These are phyloP conservation scores for Priocnemis perturbator DNA, from an alignment of 2,888 invertebrate species.

Conservation along the genomic window DNA sequence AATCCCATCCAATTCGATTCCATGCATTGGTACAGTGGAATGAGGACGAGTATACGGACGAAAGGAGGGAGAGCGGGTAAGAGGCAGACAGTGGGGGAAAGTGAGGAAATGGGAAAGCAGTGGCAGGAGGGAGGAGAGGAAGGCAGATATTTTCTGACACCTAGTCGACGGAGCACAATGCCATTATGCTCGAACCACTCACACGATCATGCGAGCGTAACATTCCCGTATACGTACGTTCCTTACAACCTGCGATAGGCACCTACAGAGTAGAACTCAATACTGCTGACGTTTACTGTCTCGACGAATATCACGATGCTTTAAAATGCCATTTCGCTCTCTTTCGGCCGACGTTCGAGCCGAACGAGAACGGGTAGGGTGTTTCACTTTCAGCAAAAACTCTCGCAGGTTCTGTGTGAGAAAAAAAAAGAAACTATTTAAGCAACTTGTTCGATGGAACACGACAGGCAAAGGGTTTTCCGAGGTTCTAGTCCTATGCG, in stretches of 20 bases:
- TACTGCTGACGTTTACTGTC: slow-evolving; percentile 53
- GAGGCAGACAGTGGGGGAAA: too few relatives aligned
- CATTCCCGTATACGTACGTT: slow-evolving; percentile 26
- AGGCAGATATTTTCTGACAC: slow-evolving; percentile 47
- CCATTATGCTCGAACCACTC: slow-evolving; percentile 40
- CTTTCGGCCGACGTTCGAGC: slow-evolving; percentile 25
- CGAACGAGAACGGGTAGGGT: slow-evolving; percentile 20
- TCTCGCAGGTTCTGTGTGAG: too few relatives aligned
- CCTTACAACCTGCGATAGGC: slow-evolving; percentile 17
- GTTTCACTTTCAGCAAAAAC: slow-evolving; percentile 2
- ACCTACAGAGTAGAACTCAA: slow-evolving; percentile 47
- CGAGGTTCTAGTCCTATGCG: slow-evolving; percentile 2
- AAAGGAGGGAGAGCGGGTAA: too few relatives aligned
- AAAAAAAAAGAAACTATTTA: too few relatives aligned
- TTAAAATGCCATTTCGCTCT: slow-evolving; percentile 37
- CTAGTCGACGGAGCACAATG: slow-evolving; percentile 46
- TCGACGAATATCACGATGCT: slow-evolving; percentile 39
- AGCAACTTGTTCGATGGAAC: too few relatives aligned
- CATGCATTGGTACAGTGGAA: too few relatives aligned
- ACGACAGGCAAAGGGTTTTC: too few relatives aligned
- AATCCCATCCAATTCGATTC: too few relatives aligned
- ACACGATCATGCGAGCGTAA: slow-evolving; percentile 23
- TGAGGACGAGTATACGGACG: too few relatives aligned
- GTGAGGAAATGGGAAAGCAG: slow-evolving; percentile 2
- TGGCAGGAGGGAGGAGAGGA: slow-evolving; percentile 28